A percentile compares a stretch with the other conserved stretches of the same genome.
These are phyloP conservation scores for Creontiades dilutus DNA, from an alignment of 2,888 invertebrate genomes.

Conservation along the genomic window DNA sequence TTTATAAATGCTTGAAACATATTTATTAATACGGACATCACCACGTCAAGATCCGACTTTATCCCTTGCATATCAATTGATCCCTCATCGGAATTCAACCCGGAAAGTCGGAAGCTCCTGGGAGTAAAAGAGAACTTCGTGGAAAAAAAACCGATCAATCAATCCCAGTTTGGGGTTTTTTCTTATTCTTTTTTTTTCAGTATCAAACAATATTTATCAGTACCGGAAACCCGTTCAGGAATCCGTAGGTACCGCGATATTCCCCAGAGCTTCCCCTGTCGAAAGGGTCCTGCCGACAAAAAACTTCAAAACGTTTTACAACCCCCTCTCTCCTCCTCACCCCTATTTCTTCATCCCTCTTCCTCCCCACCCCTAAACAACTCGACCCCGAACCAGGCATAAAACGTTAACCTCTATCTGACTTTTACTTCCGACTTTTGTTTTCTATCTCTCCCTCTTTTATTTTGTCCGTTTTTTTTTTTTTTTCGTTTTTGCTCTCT, in stretches of 20 bases:
- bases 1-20: too few relatives aligned
- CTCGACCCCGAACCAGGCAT: too few relatives aligned
- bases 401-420: not conserved
- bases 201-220: slow-evolving; percentile 39
- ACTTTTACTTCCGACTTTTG: not conserved
- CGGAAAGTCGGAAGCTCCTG: not conserved
- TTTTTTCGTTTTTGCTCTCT: too few relatives aligned
- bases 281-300: slow-evolving; percentile 21
- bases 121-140: not conserved
- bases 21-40: too few relatives aligned
- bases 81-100: slow-evolving; percentile 38
- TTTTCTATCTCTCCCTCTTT: not conserved
- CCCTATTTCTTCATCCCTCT: too few relatives aligned
- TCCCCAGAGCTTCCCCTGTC: not conserved
- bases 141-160: slow-evolving; percentile 31
- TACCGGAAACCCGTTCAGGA: slow-evolving; percentile 5
- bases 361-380: too few relatives aligned
- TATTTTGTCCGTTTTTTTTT: too few relatives aligned
- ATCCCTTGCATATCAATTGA: not conserved
- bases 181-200: not conserved
- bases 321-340: not conserved
- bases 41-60: not conserved
- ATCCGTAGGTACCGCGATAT: not conserved
- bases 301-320: slow-evolving; percentile 49
- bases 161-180: slow-evolving; percentile 4